phyloP scores from a whole-genome alignment of 2,113 vertebrate species.

The Echinops telfairi region DNA sequence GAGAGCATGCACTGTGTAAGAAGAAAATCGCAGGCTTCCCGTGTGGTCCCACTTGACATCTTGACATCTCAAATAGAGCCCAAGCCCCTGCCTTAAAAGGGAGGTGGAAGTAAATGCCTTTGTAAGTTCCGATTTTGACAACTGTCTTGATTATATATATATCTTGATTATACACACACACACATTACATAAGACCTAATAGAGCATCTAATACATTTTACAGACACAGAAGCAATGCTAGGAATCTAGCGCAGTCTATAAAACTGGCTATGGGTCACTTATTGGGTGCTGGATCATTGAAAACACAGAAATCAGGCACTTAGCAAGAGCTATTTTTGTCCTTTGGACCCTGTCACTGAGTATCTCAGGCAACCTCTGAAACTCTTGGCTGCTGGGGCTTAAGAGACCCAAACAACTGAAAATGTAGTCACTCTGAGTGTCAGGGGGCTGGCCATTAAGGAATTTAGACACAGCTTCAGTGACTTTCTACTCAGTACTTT shows the following conservation, averaged over 20 bases:
- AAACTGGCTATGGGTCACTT: not conserved
- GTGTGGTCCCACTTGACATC: not conserved
- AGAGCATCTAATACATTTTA: not conserved
- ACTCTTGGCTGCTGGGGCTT: not conserved
- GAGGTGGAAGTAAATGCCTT: slow-evolving; percentile 6
- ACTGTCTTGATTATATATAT: no score
- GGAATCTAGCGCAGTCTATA: not conserved
- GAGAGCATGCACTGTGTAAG: not conserved
- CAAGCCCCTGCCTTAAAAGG: not conserved
- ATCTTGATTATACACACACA: no score
- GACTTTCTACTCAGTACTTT: not conserved
- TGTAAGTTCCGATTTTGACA: slow-evolving; percentile 25
- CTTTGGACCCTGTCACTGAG: not conserved
- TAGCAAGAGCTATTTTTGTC: not conserved
- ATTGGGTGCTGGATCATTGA: not conserved
- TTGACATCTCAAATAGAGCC: not conserved
- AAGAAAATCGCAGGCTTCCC: slow-evolving; percentile 23
- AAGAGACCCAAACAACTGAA: not conserved
- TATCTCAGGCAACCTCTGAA: not conserved
- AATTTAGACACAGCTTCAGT: not conserved
- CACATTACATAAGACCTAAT: slow-evolving; percentile 25
- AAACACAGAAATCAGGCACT: not conserved
- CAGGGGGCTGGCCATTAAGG: not conserved
- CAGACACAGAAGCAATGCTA: slow-evolving; percentile 10
- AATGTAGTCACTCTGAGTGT: not conserved